Percentiles rank a stretch among this genome's conserved stretches.
phyloP scores from a whole-genome alignment of 2,888 invertebrate species.

The Tachina grossa region DNA sequence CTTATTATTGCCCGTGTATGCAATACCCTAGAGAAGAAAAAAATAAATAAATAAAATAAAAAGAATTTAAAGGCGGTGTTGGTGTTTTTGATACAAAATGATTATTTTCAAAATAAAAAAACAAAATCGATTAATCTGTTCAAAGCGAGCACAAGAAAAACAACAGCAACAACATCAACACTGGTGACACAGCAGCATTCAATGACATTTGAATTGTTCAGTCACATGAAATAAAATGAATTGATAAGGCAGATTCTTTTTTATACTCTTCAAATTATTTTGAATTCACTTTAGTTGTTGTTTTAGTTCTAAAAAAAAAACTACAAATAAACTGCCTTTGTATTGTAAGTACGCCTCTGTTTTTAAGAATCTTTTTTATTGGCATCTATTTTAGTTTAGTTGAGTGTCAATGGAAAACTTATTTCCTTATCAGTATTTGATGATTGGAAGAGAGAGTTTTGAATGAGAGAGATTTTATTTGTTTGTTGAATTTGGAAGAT shows the following conservation, averaged over 20 bases:
- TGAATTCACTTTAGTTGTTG: conserved; percentile 15
- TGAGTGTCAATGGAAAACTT: neutral
- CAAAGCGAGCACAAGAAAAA: conserved; percentile 27
- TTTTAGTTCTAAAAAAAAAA: neutral
- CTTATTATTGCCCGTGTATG: neutral
- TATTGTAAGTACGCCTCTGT: neutral
- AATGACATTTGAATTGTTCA: conserved; percentile 66
- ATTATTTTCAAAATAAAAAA: conserved; percentile 60
- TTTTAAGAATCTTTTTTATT: neutral
- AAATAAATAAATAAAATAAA: conserved; percentile 1
- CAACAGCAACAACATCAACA: conserved; percentile 6
- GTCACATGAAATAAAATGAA: conserved; percentile 36
- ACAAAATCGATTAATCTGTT: conserved; percentile 68
- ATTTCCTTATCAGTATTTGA: conserved; percentile 32
- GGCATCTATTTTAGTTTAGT: conserved; percentile 17
- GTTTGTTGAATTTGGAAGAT: neutral
- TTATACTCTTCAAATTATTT: conserved; percentile 2
- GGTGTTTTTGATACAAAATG: conserved; percentile 55
- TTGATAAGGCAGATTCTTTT: conserved; percentile 55
- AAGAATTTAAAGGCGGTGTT: conserved; percentile 72
- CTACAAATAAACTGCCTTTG: neutral
- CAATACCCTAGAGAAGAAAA: neutral
- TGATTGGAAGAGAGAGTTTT: neutral
- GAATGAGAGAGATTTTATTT: neutral
- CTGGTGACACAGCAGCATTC: conserved; percentile 43